Conservation (phyloP, 1,140 invertebrate species). For the Cyclargus thomasi region DNA sequence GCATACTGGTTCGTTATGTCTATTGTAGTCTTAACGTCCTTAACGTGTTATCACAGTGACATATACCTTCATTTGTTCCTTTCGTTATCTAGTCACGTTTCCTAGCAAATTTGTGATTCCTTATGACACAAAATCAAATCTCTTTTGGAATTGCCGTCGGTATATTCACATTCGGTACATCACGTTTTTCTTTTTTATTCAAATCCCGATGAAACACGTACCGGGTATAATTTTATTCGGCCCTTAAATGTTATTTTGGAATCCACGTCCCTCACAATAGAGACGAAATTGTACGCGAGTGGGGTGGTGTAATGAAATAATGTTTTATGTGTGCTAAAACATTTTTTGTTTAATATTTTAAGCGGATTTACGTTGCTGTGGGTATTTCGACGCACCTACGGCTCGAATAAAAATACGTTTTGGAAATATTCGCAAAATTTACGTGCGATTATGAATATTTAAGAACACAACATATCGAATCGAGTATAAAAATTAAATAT, state of each 20-base stretch:
- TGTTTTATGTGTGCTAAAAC: not conserved
- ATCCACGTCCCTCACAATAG: constrained; percentile 2
- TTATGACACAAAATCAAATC: not conserved
- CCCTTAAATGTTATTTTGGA: constrained; percentile 3
- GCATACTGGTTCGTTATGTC: too few species aligned
- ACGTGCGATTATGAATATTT: too few species aligned
- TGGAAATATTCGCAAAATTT: not conserved
- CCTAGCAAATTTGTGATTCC: not conserved
- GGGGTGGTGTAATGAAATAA: not conserved
- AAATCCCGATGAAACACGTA: not conserved
- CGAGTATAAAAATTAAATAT: too few species aligned
- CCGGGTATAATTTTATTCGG: constrained; percentile 7
- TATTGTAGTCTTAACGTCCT: too few species aligned
- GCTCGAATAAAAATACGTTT: not conserved
- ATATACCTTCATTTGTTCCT: too few species aligned
- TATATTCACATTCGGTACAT: constrained; percentile 1
- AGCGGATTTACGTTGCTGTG: not conserved
- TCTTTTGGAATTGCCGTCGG: not conserved
- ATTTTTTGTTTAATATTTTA: constrained; percentile 1
- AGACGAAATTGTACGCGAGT: constrained; percentile 1
- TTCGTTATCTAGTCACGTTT: not conserved
- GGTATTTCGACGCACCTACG: not conserved
- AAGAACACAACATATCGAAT: too few species aligned
- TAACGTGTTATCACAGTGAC: too few species aligned
- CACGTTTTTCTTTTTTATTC: constrained; percentile 7